Conservation (phyloP, 2,113 vertebrate species). For the Struthio camelus region DNA sequence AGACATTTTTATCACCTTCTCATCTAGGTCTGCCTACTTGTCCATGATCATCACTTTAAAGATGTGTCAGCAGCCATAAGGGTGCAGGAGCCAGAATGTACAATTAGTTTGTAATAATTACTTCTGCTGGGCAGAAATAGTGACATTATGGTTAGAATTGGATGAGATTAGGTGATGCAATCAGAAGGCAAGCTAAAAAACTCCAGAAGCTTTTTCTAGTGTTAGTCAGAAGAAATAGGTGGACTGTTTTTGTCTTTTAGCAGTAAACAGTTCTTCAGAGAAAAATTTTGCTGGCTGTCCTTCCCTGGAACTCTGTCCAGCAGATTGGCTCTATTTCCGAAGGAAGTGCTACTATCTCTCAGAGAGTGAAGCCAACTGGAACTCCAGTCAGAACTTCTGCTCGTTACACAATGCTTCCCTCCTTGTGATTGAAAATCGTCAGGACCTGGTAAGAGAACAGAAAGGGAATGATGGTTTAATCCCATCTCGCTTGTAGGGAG, state of each 20-base stretch:
- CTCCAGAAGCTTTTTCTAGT: neutral
- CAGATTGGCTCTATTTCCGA: slow-evolving; percentile 59
- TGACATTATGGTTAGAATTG: neutral
- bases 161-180: neutral
- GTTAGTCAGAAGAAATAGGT: neutral
- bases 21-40: neutral
- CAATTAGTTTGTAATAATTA: neutral
- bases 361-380: neutral
- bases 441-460: slow-evolving; percentile 50
- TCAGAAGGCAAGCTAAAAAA: neutral
- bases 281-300: neutral
- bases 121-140: neutral
- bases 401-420: slow-evolving; percentile 26
- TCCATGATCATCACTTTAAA: neutral
- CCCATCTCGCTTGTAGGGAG: neutral
- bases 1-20: neutral
- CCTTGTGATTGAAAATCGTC: neutral
- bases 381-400: slow-evolving; percentile 35
- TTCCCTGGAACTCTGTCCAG: slow-evolving; percentile 39
- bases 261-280: neutral
- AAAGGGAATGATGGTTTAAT: neutral
- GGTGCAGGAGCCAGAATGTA: neutral
- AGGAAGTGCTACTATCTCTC: slow-evolving; percentile 55
- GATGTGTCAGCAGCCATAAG: neutral
- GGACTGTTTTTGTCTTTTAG: neutral